phyloP scores from a whole-genome alignment of 2,113 vertebrate species.

The Sceloporus undulatus region DNA sequence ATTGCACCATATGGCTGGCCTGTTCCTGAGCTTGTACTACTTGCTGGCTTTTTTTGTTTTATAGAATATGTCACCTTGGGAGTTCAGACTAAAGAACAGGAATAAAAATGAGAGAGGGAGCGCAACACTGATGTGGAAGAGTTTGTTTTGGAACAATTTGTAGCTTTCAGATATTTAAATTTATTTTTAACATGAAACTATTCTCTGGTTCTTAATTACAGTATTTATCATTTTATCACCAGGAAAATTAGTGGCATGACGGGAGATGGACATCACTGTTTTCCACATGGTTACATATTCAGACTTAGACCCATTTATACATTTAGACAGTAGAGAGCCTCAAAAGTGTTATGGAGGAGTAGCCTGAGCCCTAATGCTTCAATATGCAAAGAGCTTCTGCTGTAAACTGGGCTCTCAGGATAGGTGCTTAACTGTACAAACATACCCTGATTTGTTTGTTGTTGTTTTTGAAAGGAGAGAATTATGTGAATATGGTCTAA shows the following conservation, averaged over 20 bases:
- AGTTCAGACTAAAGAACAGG: too few species aligned
- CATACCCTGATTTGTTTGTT: neutral
- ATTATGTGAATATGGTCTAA: neutral
- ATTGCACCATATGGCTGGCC: too few species aligned
- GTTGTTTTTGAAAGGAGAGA: too few species aligned
- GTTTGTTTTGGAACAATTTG: constrained; percentile 2
- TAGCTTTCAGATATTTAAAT: neutral
- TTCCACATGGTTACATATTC: neutral
- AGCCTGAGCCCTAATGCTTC: neutral
- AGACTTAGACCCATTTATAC: neutral
- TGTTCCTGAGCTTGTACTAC: too few species aligned
- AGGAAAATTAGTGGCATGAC: neutral
- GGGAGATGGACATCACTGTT: neutral
- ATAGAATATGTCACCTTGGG: too few species aligned
- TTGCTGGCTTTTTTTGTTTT: too few species aligned
- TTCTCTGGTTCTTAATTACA: neutral
- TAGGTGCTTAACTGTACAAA: neutral
- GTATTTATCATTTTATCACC: too few species aligned
- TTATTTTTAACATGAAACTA: neutral
- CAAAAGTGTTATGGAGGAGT: neutral
- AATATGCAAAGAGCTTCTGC: neutral
- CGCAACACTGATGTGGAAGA: too few species aligned
- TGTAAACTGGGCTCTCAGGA: neutral
- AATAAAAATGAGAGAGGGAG: too few species aligned
- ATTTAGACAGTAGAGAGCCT: neutral